Conservation (phyloP, 1,140 invertebrate species). For the Bombus consobrinus region DNA sequence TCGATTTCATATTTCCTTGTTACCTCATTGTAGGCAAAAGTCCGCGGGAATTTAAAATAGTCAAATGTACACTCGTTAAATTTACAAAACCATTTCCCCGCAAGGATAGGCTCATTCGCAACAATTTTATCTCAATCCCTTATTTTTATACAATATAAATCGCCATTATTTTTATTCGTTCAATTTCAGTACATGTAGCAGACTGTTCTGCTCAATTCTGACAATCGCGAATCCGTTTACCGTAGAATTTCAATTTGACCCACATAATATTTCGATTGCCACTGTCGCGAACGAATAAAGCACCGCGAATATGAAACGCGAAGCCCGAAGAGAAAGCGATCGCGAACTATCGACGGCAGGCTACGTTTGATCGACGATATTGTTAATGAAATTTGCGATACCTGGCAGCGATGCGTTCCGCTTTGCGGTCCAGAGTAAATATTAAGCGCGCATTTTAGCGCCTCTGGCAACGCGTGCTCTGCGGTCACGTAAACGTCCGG, state of each 20-base stretch:
- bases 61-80: too few relatives aligned
- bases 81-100: too few relatives aligned
- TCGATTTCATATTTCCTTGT: too few relatives aligned
- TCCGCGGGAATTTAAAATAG: too few relatives aligned
- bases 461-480: constrained; percentile 61
- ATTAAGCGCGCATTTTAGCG: constrained; percentile 65
- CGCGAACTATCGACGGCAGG: neutral
- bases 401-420: constrained; percentile 58
- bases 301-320: neutral
- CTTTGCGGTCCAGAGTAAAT: constrained; percentile 63
- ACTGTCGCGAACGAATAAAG: neutral
- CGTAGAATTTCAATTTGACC: neutral
- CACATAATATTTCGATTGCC: neutral
- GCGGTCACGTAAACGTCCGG: constrained; percentile 42
- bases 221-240: neutral
- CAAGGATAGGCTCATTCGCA: too few relatives aligned
- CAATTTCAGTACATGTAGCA: too few relatives aligned
- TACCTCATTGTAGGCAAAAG: too few relatives aligned
- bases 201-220: neutral
- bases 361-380: constrained; percentile 54
- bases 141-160: too few relatives aligned
- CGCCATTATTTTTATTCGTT: too few relatives aligned
- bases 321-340: neutral
- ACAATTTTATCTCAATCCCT: too few relatives aligned
- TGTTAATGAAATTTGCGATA: constrained; percentile 64